Evolutionary conservation across 2,797 vertebrate genomes (phyloP).

Genomic region (Mallotus villosus): DNA sequence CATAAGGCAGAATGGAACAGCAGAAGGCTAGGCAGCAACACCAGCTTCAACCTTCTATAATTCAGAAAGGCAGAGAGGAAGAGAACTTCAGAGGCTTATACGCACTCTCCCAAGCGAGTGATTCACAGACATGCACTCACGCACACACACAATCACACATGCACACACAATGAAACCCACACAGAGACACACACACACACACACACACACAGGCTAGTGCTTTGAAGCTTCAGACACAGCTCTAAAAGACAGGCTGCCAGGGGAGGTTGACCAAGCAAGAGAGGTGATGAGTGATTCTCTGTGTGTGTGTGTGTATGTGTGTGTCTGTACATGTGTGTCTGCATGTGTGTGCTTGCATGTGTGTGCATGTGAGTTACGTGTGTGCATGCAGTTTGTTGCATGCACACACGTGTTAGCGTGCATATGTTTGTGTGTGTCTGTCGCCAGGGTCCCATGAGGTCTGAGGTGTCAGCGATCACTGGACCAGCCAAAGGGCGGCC

Average conservation of each 20-base stretch:
- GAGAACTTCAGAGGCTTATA: conserved; percentile 62
- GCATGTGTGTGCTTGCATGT: conserved; percentile 24
- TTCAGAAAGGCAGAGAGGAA: conserved; percentile 60
- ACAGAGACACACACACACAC: conserved; percentile 26
- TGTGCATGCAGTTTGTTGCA: conserved; percentile 11
- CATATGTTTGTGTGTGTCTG: conserved; percentile 22
- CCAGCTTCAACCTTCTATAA: conserved; percentile 61
- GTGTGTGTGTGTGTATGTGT: conserved; percentile 3
- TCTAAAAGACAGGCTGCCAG: conserved; percentile 52
- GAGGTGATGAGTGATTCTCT: conserved; percentile 41
- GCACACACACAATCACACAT: background rate
- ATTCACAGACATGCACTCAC: conserved; percentile 42
- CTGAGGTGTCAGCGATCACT: background rate
- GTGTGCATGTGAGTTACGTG: conserved; percentile 18
- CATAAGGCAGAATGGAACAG: no score
- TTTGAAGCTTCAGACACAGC: conserved; percentile 53
- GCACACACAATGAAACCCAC: conserved; percentile 5
- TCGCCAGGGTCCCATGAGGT: conserved; percentile 21
- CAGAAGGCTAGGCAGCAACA: background rate
- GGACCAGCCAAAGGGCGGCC: conserved; percentile 15
- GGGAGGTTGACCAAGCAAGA: conserved; percentile 47
- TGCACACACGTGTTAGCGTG: background rate
- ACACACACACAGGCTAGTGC: conserved; percentile 26
- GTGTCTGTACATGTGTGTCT: conserved; percentile 26
- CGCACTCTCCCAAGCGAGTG: conserved; percentile 45